Evolutionary conservation across 2,888 invertebrate species (phyloP).

Genomic region (Tricholauxania praeusta): DNA sequence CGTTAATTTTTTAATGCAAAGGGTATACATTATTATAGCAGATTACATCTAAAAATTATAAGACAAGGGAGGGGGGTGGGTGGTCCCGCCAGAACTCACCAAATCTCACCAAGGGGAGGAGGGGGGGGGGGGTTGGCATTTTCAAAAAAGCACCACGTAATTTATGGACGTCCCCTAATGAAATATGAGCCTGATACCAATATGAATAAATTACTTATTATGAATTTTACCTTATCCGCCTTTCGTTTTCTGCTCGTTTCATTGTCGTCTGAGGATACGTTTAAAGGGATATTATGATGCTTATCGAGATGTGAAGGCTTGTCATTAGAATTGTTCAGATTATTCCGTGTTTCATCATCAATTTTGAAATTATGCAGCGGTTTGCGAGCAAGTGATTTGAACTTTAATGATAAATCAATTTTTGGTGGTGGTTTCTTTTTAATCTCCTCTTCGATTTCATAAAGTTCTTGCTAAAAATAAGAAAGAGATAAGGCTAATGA

Average conservation of each 20-base stretch:
- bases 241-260: slow-evolving; percentile 40
- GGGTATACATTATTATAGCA: too few relatives aligned
- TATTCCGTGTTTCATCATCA: slow-evolving; percentile 11
- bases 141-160: too few relatives aligned
- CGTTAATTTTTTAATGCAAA: too few relatives aligned
- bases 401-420: slow-evolving; percentile 58
- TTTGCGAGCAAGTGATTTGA: slow-evolving; percentile 49
- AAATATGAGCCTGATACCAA: too few relatives aligned
- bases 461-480: slow-evolving; percentile 57
- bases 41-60: too few relatives aligned
- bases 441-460: slow-evolving; percentile 65
- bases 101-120: too few relatives aligned
- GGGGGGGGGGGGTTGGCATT: too few relatives aligned
- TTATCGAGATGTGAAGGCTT: slow-evolving; percentile 37
- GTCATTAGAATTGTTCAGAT: slow-evolving; percentile 33
- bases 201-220: background rate
- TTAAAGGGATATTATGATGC: slow-evolving; percentile 31
- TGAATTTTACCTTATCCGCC: slow-evolving; percentile 42
- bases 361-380: background rate
- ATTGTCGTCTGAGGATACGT: slow-evolving; percentile 34
- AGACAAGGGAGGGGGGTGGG: too few relatives aligned
- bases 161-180: too few relatives aligned
- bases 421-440: slow-evolving; percentile 59
- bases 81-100: too few relatives aligned
- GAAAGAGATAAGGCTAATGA: background rate